These are phyloP conservation scores for Elephantulus edwardii DNA, from an alignment of 2,113 vertebrate species.

Conservation along the genomic window DNA sequence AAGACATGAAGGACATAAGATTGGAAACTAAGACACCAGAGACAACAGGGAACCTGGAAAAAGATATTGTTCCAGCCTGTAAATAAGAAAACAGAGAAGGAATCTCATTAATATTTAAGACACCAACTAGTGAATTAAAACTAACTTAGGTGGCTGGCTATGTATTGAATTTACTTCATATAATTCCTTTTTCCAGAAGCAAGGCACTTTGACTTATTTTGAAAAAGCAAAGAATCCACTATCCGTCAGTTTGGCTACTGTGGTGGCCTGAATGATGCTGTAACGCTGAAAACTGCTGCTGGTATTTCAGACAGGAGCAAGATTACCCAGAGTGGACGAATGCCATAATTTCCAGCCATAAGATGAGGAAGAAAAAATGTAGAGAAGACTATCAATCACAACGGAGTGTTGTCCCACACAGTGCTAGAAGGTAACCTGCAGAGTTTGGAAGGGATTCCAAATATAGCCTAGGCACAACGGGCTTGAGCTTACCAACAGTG, in stretches of 20 bases:
- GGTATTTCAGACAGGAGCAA: neutral
- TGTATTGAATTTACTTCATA: slow-evolving; percentile 45
- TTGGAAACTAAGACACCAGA: slow-evolving; percentile 51
- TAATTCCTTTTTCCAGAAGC: slow-evolving; percentile 23
- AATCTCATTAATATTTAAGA: slow-evolving; percentile 73
- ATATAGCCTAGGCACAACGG: neutral
- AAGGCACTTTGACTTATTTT: slow-evolving; percentile 15
- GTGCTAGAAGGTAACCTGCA: neutral
- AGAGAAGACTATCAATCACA: neutral
- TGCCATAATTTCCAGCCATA: neutral
- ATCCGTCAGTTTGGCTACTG: neutral
- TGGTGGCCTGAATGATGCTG: neutral
- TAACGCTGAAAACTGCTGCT: neutral
- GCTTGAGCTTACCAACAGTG: neutral
- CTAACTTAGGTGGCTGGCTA: slow-evolving; percentile 10
- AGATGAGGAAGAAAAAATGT: neutral
- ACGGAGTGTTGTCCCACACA: neutral
- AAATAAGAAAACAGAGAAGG: slow-evolving; percentile 69
- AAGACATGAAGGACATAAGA: neutral
- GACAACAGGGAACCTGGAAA: slow-evolving; percentile 73
- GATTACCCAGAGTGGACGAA: neutral
- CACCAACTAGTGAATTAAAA: slow-evolving; percentile 56
- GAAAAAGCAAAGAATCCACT: neutral
- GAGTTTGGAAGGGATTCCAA: neutral
- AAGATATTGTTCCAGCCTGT: slow-evolving; percentile 76